Percentiles rank a stretch among this genome's conserved stretches.
Evolutionary conservation across 2,888 invertebrate genomes (phyloP).

Genomic region (Rhaphigaster nebulosa): DNA sequence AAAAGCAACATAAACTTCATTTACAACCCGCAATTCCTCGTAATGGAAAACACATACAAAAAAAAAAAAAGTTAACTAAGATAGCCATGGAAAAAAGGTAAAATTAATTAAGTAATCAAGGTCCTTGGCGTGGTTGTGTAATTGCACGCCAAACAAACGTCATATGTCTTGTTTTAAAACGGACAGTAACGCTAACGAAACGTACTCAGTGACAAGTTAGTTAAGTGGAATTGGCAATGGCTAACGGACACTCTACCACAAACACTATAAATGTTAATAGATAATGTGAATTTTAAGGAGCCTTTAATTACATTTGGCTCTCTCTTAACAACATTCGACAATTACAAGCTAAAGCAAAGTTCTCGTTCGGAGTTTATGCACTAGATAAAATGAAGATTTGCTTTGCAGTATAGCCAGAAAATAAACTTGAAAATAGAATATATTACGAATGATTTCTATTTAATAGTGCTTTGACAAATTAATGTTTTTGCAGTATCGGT

Average conservation of each 20-base stretch:
- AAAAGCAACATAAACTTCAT: too few relatives aligned
- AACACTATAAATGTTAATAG: not conserved
- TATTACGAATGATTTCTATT: not conserved
- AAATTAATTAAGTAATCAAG: not conserved
- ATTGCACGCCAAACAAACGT: not conserved
- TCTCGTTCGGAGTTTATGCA: not conserved
- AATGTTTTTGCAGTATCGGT: not conserved
- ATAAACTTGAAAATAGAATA: not conserved
- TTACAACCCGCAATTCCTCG: too few relatives aligned
- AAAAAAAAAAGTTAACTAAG: not conserved
- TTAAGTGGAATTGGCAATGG: not conserved
- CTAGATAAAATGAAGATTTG: not conserved
- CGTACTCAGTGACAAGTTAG: not conserved
- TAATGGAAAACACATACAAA: too few relatives aligned
- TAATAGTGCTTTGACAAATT: not conserved
- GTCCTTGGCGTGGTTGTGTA: not conserved
- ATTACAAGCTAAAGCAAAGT: not conserved
- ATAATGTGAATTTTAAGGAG: conserved; percentile 8
- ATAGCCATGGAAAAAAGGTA: not conserved
- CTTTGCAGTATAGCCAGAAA: not conserved
- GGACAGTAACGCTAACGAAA: not conserved
- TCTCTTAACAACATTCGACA: not conserved
- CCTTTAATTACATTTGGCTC: not conserved
- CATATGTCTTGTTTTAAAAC: not conserved
- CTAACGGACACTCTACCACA: not conserved